Conservation (phyloP, 2,797 vertebrate species). For the Pipistrellus kuhlii region DNA sequence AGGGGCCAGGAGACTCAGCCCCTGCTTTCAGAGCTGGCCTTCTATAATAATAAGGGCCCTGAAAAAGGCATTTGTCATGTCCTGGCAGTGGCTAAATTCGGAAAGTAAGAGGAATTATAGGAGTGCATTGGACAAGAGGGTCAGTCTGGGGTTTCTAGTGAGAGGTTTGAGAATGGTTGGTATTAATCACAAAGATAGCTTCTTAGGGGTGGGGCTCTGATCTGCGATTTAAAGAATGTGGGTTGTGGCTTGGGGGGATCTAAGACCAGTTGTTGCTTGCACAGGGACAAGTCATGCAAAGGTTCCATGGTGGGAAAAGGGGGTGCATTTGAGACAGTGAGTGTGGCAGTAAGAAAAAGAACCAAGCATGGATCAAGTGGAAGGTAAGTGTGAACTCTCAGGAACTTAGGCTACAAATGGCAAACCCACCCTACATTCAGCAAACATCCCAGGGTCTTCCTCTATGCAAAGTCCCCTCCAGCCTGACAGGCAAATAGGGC, state of each 20-base stretch:
- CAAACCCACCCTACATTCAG: background rate
- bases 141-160: background rate
- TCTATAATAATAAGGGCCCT: background rate
- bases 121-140: background rate
- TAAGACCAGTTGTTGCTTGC: slow-evolving; percentile 74
- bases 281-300: background rate
- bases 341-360: background rate
- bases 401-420: background rate
- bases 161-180: slow-evolving; percentile 19
- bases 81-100: slow-evolving; percentile 39
- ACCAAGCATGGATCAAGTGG: background rate
- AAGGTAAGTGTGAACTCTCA: background rate
- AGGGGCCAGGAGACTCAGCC: background rate
- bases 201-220: slow-evolving; percentile 68
- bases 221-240: slow-evolving; percentile 76
- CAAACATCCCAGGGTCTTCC: background rate
- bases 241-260: slow-evolving; percentile 65
- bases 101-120: slow-evolving; percentile 55
- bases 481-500: background rate
- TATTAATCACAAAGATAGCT: slow-evolving; percentile 75
- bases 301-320: background rate
- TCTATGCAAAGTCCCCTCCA: background rate
- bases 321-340: background rate
- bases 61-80: background rate
- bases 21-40: slow-evolving; percentile 7